These are phyloP conservation scores for Parus major DNA, from an alignment of 2,113 vertebrate genomes.

Conservation along the genomic window DNA sequence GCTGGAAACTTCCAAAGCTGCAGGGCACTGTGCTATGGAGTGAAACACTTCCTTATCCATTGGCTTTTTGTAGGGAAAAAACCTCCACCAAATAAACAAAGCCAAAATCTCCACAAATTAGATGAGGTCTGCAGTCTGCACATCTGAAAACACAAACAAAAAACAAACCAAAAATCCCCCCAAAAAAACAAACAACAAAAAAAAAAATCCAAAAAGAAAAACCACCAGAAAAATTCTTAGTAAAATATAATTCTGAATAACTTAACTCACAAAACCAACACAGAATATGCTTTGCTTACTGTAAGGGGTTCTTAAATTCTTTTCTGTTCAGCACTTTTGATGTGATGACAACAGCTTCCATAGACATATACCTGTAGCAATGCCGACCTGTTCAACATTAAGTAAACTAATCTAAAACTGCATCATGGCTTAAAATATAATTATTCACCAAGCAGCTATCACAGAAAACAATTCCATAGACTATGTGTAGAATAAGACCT, in stretches of 20 bases:
- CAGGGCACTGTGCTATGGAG: neutral
- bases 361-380: neutral
- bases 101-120: neutral
- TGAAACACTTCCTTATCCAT: neutral
- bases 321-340: neutral
- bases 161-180: neutral
- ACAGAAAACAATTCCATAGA: neutral
- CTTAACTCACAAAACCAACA: neutral
- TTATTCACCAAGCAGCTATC: neutral
- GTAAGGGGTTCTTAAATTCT: neutral
- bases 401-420: neutral
- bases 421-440: neutral
- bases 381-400: neutral
- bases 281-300: neutral
- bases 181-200: neutral
- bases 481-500: neutral
- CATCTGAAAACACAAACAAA: neutral
- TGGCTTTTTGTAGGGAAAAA: neutral
- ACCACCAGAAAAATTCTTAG: neutral
- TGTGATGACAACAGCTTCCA: neutral
- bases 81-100: neutral
- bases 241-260: neutral
- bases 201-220: neutral
- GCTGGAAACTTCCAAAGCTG: neutral
- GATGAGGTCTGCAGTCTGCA: neutral